Evolutionary conservation across 2,797 vertebrate species (phyloP).

Genomic region (Phalloptychus januarius): DNA sequence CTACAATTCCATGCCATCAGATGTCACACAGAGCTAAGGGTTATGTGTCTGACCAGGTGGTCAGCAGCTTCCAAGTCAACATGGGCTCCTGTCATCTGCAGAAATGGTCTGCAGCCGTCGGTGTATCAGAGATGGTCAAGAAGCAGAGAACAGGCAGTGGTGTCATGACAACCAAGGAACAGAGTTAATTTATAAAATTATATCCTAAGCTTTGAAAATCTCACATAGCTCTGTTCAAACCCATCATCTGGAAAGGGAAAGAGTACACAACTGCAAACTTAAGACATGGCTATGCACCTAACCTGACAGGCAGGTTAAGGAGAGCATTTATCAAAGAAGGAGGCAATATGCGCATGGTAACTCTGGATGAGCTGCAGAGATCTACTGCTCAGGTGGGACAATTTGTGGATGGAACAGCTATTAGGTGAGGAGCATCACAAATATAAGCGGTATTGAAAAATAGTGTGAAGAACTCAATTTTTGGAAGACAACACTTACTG

Average conservation of each 20-base stretch:
- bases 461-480: background rate
- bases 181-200: too few relatives aligned
- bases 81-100: background rate
- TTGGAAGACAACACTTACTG: background rate
- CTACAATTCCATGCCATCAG: background rate
- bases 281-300: too few relatives aligned
- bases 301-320: too few relatives aligned
- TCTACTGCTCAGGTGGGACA: background rate
- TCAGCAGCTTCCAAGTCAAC: background rate
- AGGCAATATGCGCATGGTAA: too few relatives aligned
- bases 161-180: too few relatives aligned
- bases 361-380: too few relatives aligned
- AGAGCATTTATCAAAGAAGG: too few relatives aligned
- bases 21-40: background rate
- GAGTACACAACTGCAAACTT: too few relatives aligned
- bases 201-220: too few relatives aligned
- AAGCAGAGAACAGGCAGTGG: background rate
- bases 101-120: background rate
- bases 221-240: too few relatives aligned
- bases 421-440: background rate
- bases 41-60: background rate
- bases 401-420: background rate
- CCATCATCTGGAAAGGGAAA: too few relatives aligned
- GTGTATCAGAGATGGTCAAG: background rate
- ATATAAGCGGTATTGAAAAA: background rate